Base-by-base conservation (phyloP, 1,140 invertebrate species). In the Hetaerina americana region DNA sequence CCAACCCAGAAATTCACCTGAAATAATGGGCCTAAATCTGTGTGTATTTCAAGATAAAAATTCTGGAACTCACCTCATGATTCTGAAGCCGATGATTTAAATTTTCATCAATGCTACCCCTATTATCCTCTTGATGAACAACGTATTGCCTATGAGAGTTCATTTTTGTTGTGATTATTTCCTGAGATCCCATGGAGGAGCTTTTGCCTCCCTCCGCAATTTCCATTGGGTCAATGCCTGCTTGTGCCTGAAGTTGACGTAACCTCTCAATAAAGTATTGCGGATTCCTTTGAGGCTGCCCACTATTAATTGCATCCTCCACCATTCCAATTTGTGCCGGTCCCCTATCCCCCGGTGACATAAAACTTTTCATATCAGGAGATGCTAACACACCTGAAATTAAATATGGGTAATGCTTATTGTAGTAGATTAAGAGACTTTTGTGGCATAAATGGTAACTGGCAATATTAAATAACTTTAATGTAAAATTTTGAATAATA, bases 261-360 rank as follows among this genome's bases (percentile, higher is more conserved):
- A 73, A 27, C 67, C 72, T 67, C 28, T 73, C 66, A 26, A 73
- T 28, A 57, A 71, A 73, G 26, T 73, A 73, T 27, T 49, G 28
- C 24, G 72, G 26, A 27, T 71, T 71, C 31, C 70, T 71, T 26
- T 57, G 27, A 57, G 40, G 40, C 40, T 57, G 40, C n/a, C n/a
- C n/a, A 10, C 40, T 57, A 12, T n/a, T 5, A 5, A 25, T 40
- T 8, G 15, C 31, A 28, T 10, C 12, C 18, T 70, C 67, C 10
- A 28, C 27, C 27, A 22, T 25, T 57, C 67, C 68, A 15, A 66
- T 27, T n/a, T n/a, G n/a, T 5, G 40, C 22, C 15, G 40, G 15
- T 57, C 40, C 40, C 40, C 40, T 57, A 57, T 57, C 40, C 22
- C 15, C 22, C 15, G 40, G 22, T 57, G 40, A 18, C 40, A 57